A percentile compares a stretch with the other conserved stretches of the same genome.
phyloP scores from a whole-genome alignment of 2,797 vertebrate species.

The Dallia pectoralis region DNA sequence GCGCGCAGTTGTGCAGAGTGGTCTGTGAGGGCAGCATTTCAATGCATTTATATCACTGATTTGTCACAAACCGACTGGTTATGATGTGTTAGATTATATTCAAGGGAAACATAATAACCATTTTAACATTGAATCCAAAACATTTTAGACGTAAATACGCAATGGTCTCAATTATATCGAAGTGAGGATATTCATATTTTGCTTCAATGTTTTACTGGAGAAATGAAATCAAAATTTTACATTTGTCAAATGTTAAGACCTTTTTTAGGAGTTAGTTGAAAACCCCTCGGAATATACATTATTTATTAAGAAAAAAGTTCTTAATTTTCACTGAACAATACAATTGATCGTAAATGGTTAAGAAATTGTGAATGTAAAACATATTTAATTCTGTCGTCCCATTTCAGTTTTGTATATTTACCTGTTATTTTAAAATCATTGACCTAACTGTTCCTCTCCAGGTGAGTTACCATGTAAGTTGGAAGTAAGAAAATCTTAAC shows the following conservation, averaged over 20 bases:
- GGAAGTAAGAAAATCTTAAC: slow-evolving; percentile 5
- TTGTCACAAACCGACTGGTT: not conserved
- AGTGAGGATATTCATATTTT: slow-evolving; percentile 5
- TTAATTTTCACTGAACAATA: not conserved
- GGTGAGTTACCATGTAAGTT: slow-evolving; percentile 5
- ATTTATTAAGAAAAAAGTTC: not conserved
- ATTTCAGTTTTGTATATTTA: slow-evolving; percentile 14
- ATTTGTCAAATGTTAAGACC: slow-evolving; percentile 1
- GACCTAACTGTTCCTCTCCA: not conserved
- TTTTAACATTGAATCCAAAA: slow-evolving; percentile 9
- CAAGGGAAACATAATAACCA: slow-evolving; percentile 5
- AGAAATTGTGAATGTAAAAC: slow-evolving; percentile 14
- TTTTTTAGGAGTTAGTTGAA: not conserved
- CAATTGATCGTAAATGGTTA: not conserved
- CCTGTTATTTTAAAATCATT: slow-evolving; percentile 4
- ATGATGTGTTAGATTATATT: not conserved
- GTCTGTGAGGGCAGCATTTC: not conserved
- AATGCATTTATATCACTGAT: slow-evolving; percentile 1
- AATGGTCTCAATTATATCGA: slow-evolving; percentile 6
- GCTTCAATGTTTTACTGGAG: not conserved
- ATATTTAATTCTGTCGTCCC: slow-evolving; percentile 14
- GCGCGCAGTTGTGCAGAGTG: not conserved
- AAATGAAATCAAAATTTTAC: not conserved
- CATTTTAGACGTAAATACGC: not conserved
- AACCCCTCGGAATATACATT: slow-evolving; percentile 1